These are phyloP conservation scores for Zaprionus lineosus DNA, from an alignment of 2,888 invertebrate genomes.

Conservation along the genomic window DNA sequence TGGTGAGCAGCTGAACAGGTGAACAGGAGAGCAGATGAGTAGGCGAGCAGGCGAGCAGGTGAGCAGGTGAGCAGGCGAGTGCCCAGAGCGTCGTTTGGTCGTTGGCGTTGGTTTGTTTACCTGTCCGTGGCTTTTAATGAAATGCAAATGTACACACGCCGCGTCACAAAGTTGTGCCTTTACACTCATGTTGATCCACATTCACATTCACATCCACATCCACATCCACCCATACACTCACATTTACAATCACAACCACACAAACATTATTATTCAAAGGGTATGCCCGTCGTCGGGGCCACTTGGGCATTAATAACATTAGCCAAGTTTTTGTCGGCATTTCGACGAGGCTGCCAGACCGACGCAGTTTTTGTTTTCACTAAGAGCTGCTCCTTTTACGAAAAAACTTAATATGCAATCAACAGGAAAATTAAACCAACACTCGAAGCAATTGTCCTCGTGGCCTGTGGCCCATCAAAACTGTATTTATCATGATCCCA, in stretches of 20 bases:
- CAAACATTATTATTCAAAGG: too few relatives aligned
- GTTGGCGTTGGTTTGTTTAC: conserved; percentile 51
- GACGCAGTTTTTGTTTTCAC: conserved; percentile 18
- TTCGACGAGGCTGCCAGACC: conserved; percentile 35
- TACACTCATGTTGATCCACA: neutral
- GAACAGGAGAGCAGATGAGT: too few relatives aligned
- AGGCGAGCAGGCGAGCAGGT: conserved; percentile 14
- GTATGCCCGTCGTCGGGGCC: conserved; percentile 26
- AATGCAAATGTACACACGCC: conserved; percentile 71
- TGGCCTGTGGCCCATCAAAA: conserved; percentile 46
- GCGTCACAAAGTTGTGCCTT: conserved; percentile 21
- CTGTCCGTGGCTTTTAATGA: conserved; percentile 67
- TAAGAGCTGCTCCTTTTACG: conserved; percentile 43
- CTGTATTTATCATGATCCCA: conserved; percentile 63
- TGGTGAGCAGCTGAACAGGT: too few relatives aligned
- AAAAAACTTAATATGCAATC: conserved; percentile 49
- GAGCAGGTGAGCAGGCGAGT: conserved; percentile 27
- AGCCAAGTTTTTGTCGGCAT: conserved; percentile 21
- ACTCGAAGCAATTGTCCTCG: neutral
- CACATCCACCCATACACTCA: too few relatives aligned
- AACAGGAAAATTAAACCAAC: conserved; percentile 38
- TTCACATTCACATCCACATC: too few relatives aligned
- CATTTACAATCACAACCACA: too few relatives aligned
- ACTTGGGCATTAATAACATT: conserved; percentile 61
- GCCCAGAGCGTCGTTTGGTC: conserved; percentile 17